Base-by-base conservation (phyloP, 1,140 invertebrate species). In the Cydia amplana region DNA sequence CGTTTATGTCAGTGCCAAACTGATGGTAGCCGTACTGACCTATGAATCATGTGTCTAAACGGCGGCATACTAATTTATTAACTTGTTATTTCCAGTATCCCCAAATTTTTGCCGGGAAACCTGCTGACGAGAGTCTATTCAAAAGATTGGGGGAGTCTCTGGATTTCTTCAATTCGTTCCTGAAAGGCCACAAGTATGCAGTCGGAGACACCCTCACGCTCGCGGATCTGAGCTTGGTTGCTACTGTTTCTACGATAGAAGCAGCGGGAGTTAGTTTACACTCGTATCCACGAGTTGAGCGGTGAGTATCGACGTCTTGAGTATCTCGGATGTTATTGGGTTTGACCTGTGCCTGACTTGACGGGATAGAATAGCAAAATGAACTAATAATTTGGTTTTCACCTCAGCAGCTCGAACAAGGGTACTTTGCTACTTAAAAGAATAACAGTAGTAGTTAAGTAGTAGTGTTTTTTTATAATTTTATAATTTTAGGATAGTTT, bases 131-230 rank as follows among this genome's bases (percentile, higher is more conserved):
- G 9, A 93, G 92, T 9, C 95, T 95, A 55, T 83, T 93, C 51
- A 93, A 94, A 67, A 95, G 95, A 80, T 86, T 96, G 4, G 91
- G 94, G 20, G 90, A 94, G n/a, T 94, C 94, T 1, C 87, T 96
- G 51, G 89, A 87, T 6, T 95, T 95, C 81, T 86, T 96, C 6
- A 93, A 97, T 74, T 93, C 87, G 1, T 95, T 96, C 86, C 85
- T 97, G 55, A 94, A 95, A 75, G 94, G 92, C 1, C 84, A 94
- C 40, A 88, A 93, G n/a, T 96, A 94, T 80, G 94, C 90, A 0
- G 95, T 95, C 2, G 95, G 95, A 14, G 89, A 94, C 51, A 88
- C 92, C 1, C 80, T 97, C n/a, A 97, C 96, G 4, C 84, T 97
- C 5, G 96, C 96, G 10, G 96, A 96, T 85, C 85, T 96, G 18